Base-by-base conservation (phyloP, 2,797 vertebrate species). In the Scyliorhinus canicula region DNA sequence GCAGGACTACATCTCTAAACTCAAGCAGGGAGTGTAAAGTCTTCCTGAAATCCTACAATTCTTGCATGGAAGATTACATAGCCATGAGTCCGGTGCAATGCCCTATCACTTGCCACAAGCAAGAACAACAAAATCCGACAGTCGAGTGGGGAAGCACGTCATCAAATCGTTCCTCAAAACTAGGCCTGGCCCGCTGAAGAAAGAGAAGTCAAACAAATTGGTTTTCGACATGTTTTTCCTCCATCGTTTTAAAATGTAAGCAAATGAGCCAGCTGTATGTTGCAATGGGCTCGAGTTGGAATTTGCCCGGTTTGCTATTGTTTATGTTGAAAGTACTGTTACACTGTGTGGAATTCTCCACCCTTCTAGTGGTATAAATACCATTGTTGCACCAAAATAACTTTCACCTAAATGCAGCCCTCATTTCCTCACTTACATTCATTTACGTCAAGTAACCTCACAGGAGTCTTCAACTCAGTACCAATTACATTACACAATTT, bases 391-490 rank as follows among this genome's bases (percentile, higher is more conserved):
- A 65, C 57, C 57, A 91, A 65, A 91, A 65, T 91, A 91, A 91
- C 88, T 91, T 65, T 44, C 88, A 91, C 19, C 88, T 91, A 91
- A 91, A 63, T 91, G n/a, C 88, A 91, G 16, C 57, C 16, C 57
- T 91, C 57, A 91, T 65, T 65, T 91, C 88, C 88, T 91, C n/a
- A 21, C 60, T 82, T 65, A 44, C 44, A 44, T 65, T 65, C 57
- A 91, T 63, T 91, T 91, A 40, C 88, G 88, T 91, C 88, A 91
- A 91, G 19, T 91, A 91, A 91, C 60, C 88, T 91, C 88, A 60
- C 35, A 40, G 57, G 88, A 91, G 35, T 91, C 57, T 40, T 91
- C 60, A 91, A 65, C 60, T 44, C 57, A 91, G 57, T 63, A 50
- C 88, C 60, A 91, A 63, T 9, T 24, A 57, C 16, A 57, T 8